These are phyloP conservation scores for Aptenodytes patagonicus DNA, from an alignment of 2,113 vertebrate species.

Conservation along the genomic window DNA sequence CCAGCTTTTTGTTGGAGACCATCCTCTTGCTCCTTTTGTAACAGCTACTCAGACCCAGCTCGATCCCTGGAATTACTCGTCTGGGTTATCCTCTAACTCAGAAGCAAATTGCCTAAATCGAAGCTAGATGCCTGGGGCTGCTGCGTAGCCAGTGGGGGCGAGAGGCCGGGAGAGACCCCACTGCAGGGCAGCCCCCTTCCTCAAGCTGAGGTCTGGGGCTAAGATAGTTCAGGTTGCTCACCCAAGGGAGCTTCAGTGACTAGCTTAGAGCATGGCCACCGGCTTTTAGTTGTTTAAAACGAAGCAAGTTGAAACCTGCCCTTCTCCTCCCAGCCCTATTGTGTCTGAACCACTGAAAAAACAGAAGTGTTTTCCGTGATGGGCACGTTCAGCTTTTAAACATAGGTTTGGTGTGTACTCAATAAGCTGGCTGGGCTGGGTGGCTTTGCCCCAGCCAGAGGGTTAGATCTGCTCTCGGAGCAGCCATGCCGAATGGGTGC, in stretches of 20 bases:
- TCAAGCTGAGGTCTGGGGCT: not conserved
- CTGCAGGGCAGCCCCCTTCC: not conserved
- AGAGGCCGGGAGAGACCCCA: not conserved
- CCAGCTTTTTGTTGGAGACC: not conserved
- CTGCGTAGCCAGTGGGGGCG: accelerated
- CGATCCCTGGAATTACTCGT: accelerated
- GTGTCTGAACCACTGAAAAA: no score
- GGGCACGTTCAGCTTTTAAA: not conserved
- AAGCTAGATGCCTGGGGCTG: no score
- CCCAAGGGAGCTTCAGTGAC: not conserved
- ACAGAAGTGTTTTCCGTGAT: not conserved
- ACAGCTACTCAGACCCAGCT: not conserved
- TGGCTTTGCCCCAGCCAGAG: no score
- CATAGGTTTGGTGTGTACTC: no score
- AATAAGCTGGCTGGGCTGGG: accelerated
- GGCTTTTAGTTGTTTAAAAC: not conserved
- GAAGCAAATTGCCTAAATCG: not conserved
- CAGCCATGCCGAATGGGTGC: accelerated
- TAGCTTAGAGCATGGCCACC: not conserved
- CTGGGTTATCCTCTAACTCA: not conserved
- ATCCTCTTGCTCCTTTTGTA: not conserved
- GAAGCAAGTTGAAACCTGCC: not conserved
- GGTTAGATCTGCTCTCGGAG: not conserved
- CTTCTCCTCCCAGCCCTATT: not conserved
- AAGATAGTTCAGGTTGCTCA: accelerated